Evolutionary conservation across 1,140 invertebrate genomes (phyloP), one percentile per base, ranked within the genome.

Genomic region (Heliconius hewitsoni): DNA sequence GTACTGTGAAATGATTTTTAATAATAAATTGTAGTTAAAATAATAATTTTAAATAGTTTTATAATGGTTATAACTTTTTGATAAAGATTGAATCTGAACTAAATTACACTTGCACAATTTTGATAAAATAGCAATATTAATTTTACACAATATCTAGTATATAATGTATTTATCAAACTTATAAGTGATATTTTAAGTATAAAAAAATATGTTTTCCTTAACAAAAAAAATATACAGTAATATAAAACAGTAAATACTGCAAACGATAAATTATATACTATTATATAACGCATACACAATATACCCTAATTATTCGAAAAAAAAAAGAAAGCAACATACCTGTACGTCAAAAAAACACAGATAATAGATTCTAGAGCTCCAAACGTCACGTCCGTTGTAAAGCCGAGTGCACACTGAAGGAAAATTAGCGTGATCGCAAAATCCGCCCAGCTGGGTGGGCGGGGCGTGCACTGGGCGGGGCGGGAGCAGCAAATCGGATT

Each of bases 401-500:
- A 80, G 82, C 78, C 76, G 74, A 37, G 52, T 82, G 72, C 80
- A 81, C 80, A 91, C 91, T 91, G 88, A 84, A 81, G 81, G 50
- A 70, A 73, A 77, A 76, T 79, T 74, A 73, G 70, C 73, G 30
- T 78, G 71, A 74, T 60, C 73, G 42, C 72, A 60, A 74, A 73
- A 77, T 83, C 89, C 90, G 89, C 91, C 90, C 90, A 91, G 82
- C 81, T 50, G 13, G 77, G 80, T 89, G 82, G 92, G 92, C 92
- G 92, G 90, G 71, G 91, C 89, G 19, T 82, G n/a, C 9, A 81
- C 83, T 91, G 86, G 92, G 92, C 90, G 91, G 86, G 87, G 80
- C 88, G 42, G 37, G 34, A 66, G 19, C 85, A 77, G 84, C 91
- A 91, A 93, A 92, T 92, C 88, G 88, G 85, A 86, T 82, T 82